Base-by-base conservation (phyloP, 2,113 vertebrate species). In the Pao palembangensis region DNA sequence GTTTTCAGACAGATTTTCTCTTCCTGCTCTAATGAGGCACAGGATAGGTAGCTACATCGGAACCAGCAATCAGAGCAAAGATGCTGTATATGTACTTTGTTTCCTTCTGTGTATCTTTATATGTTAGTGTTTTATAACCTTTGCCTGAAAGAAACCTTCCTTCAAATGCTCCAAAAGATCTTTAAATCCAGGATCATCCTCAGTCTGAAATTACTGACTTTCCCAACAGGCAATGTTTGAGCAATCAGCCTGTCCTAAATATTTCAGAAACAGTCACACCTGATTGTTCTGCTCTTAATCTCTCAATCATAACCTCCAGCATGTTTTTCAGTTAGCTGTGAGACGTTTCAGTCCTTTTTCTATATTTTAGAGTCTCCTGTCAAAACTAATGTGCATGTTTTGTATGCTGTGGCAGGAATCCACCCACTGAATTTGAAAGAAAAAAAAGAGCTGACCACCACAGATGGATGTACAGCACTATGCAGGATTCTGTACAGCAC, bases 11-110 rank as follows among this genome's bases (percentile, higher is more conserved):
- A 15, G 15, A 16, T 15, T 13, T 44, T 59, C 85, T 85, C 83
- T 44, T 73, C 41, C 23, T 1, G 31, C 42, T 69, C 73, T 83
- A 73, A 80, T 78, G 76, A 73, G 72, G 66, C 34, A 66, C 55
- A 46, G 14, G 61, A 64, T 51, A 77, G 56, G 56, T 67, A 64
- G 75, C 74, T 79, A 21, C 28, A 14, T 51, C 44, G 20, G 43
- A 20, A 31, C 34, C 55, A 53, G 67, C 51, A 46, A 64, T 59
- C 57, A 42, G 34, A 53, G 48, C 16, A 3, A 31, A 59, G 55
- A 53, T 41, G 42, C 34, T 12, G 58, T 28, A 57, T 54, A 60
- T 52, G 41, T 47, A n/a, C 49, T 59, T 44, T 23, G 59, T 18
- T 11, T 16, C 50, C 61, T 46, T 34, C 6, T 53, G 57, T 43